A percentile compares a stretch with the other conserved stretches of the same genome.
phyloP scores from a whole-genome alignment of 1,140 invertebrate genomes.

The Ganaspis sp. region DNA sequence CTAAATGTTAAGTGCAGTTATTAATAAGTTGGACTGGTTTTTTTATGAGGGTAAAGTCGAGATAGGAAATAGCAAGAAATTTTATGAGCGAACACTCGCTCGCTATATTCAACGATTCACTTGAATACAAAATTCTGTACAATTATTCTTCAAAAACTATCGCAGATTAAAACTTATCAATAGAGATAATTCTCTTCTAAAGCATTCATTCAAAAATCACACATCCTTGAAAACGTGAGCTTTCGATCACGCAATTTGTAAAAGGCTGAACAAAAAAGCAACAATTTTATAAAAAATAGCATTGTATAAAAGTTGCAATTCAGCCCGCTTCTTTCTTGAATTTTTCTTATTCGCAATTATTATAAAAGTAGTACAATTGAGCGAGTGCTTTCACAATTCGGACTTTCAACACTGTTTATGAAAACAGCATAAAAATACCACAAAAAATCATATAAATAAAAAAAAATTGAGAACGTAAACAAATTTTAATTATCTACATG shows the following conservation, averaged over 20 bases:
- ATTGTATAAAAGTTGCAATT: constrained; percentile 26
- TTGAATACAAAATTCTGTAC: constrained; percentile 31
- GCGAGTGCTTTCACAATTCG: neutral
- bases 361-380: constrained; percentile 26
- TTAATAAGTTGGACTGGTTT: neutral
- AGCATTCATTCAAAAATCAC: constrained; percentile 20
- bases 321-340: neutral
- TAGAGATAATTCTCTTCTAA: constrained; percentile 16
- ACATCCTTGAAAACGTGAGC: neutral
- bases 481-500: no score
- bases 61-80: neutral
- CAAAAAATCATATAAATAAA: neutral
- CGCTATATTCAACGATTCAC: constrained; percentile 17
- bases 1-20: neutral
- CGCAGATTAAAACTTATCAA: constrained; percentile 1
- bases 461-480: no score
- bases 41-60: neutral
- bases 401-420: neutral
- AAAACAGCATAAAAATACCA: neutral
- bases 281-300: constrained; percentile 11
- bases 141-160: constrained; percentile 18
- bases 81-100: constrained; percentile 10
- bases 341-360: neutral
- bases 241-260: neutral
- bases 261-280: neutral